Evolutionary conservation across 2,888 invertebrate species (phyloP).

Genomic region (Achlya flavicornis): DNA sequence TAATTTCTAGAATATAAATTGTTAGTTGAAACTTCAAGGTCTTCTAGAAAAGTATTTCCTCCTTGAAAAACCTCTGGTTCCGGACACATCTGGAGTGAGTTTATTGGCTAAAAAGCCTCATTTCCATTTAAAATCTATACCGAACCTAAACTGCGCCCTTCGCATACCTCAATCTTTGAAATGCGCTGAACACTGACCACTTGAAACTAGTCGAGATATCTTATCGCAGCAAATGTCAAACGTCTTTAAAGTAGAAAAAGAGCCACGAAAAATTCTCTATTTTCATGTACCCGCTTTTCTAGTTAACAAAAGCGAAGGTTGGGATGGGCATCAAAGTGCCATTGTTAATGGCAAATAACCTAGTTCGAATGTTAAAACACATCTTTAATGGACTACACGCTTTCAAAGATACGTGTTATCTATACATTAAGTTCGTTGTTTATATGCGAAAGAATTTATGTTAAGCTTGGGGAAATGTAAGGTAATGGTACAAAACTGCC

Average conservation of each 20-base stretch:
- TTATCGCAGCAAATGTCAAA: background rate
- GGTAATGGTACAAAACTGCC: background rate
- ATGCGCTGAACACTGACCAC: background rate
- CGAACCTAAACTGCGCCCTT: background rate
- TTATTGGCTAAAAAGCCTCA: no score
- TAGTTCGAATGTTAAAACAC: background rate
- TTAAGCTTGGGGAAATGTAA: slow-evolving; percentile 7
- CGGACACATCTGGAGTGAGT: no score
- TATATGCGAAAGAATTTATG: slow-evolving; percentile 21
- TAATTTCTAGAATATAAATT: background rate
- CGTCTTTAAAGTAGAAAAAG: no score
- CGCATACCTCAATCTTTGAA: background rate
- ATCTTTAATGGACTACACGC: slow-evolving; percentile 48
- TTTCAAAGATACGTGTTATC: slow-evolving; percentile 36
- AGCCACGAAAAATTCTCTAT: no score
- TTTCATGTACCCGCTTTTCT: background rate
- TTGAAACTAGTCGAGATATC: background rate
- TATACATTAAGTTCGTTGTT: slow-evolving; percentile 35
- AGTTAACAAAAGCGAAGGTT: background rate
- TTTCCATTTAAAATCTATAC: no score
- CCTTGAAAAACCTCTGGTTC: no score
- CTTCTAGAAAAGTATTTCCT: no score
- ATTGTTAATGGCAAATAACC: background rate
- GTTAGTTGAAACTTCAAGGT: no score
- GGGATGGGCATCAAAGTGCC: background rate